These are phyloP conservation scores for Blera fallax DNA, from an alignment of 2,888 invertebrate genomes.

Conservation along the genomic window DNA sequence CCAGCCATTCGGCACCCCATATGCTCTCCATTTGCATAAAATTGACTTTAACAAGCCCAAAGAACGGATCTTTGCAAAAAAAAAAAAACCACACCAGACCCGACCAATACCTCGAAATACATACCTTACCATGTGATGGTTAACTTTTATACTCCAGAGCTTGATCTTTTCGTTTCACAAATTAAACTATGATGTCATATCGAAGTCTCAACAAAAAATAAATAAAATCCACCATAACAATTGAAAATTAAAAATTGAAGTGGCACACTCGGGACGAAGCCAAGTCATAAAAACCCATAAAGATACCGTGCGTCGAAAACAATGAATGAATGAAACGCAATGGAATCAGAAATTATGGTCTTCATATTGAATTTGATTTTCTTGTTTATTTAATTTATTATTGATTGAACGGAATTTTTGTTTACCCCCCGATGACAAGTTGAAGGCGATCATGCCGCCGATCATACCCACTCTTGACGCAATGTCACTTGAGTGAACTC, in stretches of 20 bases:
- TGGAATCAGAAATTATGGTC: background rate
- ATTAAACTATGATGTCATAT: slow-evolving; percentile 21
- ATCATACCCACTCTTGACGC: background rate
- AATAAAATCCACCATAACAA: background rate
- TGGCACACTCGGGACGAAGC: background rate
- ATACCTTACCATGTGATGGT: background rate
- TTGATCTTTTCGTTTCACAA: background rate
- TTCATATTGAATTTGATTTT: slow-evolving; percentile 11
- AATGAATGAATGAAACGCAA: slow-evolving; percentile 6
- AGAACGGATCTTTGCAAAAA: background rate
- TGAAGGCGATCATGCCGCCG: background rate
- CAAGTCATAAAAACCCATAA: background rate
- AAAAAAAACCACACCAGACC: background rate
- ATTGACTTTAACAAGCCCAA: background rate
- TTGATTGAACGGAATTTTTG: slow-evolving; percentile 13
- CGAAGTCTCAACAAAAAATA: background rate
- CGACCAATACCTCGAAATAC: background rate
- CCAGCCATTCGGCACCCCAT: background rate
- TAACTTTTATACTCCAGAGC: background rate
- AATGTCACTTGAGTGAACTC: background rate
- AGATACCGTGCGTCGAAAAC: background rate
- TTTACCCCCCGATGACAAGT: background rate
- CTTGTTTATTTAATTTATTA: slow-evolving; percentile 13
- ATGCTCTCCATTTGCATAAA: slow-evolving; percentile 8
- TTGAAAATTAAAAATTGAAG: slow-evolving; percentile 8